These are phyloP conservation scores for Drosophila heteroneura DNA, from an alignment of 2,888 invertebrate species.

Conservation along the genomic window DNA sequence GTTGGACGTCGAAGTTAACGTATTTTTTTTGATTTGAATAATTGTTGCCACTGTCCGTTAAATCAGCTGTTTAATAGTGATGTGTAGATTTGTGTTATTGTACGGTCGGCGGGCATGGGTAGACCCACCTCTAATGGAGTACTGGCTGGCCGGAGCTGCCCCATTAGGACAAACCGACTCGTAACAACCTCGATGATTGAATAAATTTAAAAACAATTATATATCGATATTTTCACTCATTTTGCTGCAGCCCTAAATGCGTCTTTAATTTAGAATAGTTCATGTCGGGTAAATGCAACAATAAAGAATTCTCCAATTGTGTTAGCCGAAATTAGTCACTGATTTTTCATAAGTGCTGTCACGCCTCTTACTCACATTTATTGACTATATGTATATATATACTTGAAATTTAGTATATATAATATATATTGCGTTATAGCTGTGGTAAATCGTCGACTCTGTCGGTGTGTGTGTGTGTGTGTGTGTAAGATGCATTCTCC, in stretches of 20 bases:
- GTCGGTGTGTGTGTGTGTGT: slow-evolving; percentile 31
- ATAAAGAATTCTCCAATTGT: slow-evolving; percentile 36
- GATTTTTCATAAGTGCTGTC: slow-evolving; percentile 31
- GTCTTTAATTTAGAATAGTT: slow-evolving; percentile 20
- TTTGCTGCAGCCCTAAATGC: slow-evolving; percentile 45
- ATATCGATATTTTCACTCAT: slow-evolving; percentile 51
- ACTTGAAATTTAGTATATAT: neutral
- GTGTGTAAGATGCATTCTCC: slow-evolving; percentile 26
- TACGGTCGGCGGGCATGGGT: no score
- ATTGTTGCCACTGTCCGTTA: no score
- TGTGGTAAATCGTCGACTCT: slow-evolving; percentile 18
- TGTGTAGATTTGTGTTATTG: no score
- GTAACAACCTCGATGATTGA: neutral
- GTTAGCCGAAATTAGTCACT: neutral
- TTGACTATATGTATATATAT: neutral
- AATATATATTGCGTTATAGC: slow-evolving; percentile 17
- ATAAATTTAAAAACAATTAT: neutral
- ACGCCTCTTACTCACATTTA: slow-evolving; percentile 25
- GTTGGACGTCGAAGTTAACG: no score
- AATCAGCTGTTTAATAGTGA: no score
- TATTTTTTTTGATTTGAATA: no score
- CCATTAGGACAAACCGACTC: no score
- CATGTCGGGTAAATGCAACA: slow-evolving; percentile 18
- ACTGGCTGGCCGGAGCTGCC: no score
- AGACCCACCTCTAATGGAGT: no score